phyloP scores from a whole-genome alignment of 1,140 invertebrate species.

The Microplitis demolitor region DNA sequence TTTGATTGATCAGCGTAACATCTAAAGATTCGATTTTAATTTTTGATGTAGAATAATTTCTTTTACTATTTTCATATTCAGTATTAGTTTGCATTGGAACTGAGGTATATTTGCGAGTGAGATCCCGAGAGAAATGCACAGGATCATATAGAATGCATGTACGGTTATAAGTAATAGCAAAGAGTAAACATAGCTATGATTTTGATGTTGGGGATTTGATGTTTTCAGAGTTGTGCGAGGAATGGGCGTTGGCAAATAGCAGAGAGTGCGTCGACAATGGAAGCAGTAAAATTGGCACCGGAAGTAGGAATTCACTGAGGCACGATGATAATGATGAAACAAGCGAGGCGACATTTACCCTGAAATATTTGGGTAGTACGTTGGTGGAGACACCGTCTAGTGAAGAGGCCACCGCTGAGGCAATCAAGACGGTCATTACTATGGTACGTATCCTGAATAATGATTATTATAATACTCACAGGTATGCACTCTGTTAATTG shows the following conservation, averaged over 20 bases:
- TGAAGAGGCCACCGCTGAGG: slow-evolving; percentile 69
- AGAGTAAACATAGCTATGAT: background rate
- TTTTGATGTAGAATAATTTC: too few species aligned
- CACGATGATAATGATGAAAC: slow-evolving; percentile 65
- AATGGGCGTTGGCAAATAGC: slow-evolving; percentile 72
- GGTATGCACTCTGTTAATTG: slow-evolving; percentile 4
- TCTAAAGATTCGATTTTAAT: too few species aligned
- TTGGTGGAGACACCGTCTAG: slow-evolving; percentile 69
- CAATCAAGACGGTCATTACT: slow-evolving; percentile 73
- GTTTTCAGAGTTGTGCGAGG: slow-evolving; percentile 74
- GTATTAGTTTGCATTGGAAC: too few species aligned
- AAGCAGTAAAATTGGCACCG: slow-evolving; percentile 44
- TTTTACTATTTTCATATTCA: too few species aligned
- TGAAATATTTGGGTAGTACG: slow-evolving; percentile 76
- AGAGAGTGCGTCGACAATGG: slow-evolving; percentile 67
- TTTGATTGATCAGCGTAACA: too few species aligned
- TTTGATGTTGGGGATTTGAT: slow-evolving; percentile 1
- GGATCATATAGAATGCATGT: background rate
- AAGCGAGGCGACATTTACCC: slow-evolving; percentile 66
- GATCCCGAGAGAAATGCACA: background rate
- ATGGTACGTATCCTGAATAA: slow-evolving; percentile 57
- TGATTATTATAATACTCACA: slow-evolving; percentile 12
- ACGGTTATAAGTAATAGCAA: background rate
- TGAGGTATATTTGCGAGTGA: background rate
- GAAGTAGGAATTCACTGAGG: slow-evolving; percentile 34